Percentiles rank a stretch among this genome's conserved stretches.
These are phyloP conservation scores for Aplidium turbinatum DNA, from an alignment of 23 tunicate genomes.

Conservation along the genomic window DNA sequence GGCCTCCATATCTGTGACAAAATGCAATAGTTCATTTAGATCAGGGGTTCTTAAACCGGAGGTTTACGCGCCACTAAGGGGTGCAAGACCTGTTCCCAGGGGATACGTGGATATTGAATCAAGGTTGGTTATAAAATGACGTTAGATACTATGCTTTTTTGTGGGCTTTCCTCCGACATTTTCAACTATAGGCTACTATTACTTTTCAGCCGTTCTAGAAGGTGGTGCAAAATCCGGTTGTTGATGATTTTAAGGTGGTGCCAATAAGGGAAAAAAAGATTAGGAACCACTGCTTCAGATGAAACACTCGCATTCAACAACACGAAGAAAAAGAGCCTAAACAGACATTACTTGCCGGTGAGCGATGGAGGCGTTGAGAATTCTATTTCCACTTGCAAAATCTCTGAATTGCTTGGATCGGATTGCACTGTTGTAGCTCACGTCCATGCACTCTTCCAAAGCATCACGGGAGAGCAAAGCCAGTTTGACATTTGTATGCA, in stretches of 20 bases:
- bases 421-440: slow-evolving; percentile 4
- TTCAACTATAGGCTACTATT: not conserved
- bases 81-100: too few relatives aligned
- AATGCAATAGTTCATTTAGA: not conserved
- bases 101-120: not conserved
- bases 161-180: not conserved
- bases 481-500: slow-evolving; percentile 22
- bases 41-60: not conserved
- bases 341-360: slow-evolving; percentile 45
- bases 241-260: not conserved
- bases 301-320: too few relatives aligned
- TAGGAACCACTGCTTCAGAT: not conserved
- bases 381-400: slow-evolving; percentile 40
- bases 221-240: too few relatives aligned
- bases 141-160: too few relatives aligned
- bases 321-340: not conserved
- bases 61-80: too few relatives aligned
- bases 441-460: slow-evolving; percentile 46
- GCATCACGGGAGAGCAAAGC: slow-evolving; percentile 35
- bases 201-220: too few relatives aligned
- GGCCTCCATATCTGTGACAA: slow-evolving; percentile 65
- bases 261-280: not conserved
- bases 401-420: slow-evolving; percentile 14
- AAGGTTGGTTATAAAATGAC: not conserved
- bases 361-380: slow-evolving; percentile 30